A percentile compares a stretch with the other conserved stretches of the same genome.
phyloP scores from a whole-genome alignment of 2,113 vertebrate genomes.

The Rhinichthys klamathensis region DNA sequence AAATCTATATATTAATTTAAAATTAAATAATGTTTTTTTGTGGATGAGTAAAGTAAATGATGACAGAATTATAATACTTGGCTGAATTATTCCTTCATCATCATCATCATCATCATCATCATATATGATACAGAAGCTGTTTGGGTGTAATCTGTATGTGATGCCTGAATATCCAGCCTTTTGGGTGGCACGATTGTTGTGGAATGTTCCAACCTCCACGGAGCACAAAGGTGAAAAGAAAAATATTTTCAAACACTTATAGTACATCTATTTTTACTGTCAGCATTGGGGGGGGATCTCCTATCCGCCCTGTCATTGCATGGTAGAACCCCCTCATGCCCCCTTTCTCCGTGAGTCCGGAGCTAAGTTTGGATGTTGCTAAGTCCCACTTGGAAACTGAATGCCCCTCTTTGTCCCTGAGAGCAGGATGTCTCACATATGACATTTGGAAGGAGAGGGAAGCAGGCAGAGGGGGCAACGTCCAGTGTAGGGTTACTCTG shows the following conservation, averaged over 20 bases:
- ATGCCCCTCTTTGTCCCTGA: constrained; percentile 75
- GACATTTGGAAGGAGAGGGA: constrained; percentile 74
- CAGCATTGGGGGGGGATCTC: constrained; percentile 16
- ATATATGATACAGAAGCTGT: background rate
- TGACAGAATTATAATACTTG: too few relatives aligned
- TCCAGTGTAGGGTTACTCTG: constrained; percentile 53
- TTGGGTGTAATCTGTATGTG: background rate
- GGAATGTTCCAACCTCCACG: constrained; percentile 28
- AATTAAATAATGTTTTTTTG: background rate
- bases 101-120: too few relatives aligned
- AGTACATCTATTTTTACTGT: constrained; percentile 52
- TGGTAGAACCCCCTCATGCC: constrained; percentile 27
- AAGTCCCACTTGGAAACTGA: constrained; percentile 76
- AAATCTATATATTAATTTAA: background rate
- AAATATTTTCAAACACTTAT: constrained; percentile 36
- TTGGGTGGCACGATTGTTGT: background rate
- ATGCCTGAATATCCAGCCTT: background rate
- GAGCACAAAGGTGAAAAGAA: constrained; percentile 27
- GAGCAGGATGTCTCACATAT: constrained; percentile 70
- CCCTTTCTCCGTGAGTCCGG: constrained; percentile 65
- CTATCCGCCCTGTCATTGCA: constrained; percentile 36
- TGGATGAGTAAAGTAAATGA: too few relatives aligned
- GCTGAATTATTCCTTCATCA: background rate
- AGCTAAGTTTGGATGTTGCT: constrained; percentile 78
- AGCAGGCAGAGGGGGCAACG: constrained; percentile 47